Base-by-base conservation (phyloP, 23 tunicate species). In the Trididemnum miniatum region DNA sequence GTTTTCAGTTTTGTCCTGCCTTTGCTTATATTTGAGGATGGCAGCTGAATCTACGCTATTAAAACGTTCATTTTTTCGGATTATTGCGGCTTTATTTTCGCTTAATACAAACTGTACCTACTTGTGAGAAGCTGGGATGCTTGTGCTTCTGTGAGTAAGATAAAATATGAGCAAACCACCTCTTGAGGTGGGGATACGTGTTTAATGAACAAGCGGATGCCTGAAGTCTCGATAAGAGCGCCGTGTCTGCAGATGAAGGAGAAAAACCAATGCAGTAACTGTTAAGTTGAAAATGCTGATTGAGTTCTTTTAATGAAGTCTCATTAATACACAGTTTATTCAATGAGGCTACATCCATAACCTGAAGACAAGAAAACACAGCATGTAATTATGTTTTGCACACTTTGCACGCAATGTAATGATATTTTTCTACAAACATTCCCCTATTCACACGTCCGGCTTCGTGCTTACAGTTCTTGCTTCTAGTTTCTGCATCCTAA, bases 261-360 rank as follows among this genome's bases (percentile, higher is more conserved):
- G 37, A 28, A 77, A 77, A 77, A 4, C 82, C 82, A 30, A 51
- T n/a, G 7, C 18, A 77, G 54, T 77, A 77, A 54, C 82, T 77
- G 27, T 77, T 52, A 2, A 4, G 20, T 37, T 52, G 30, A 52
- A 77, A 77, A 31, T 52, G 67, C 4, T 27, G 34, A 30, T 77
- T 38, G 3, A 77, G 39, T 1, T 52, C n/a, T 31, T 77, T 77
- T 31, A 77, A 54, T 27, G 5, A 30, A 51, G 34, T 29, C 27
- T 7, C 67, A 54, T 54, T 54, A 28, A 77, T 30, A 26, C 5
- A 31, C 31, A 77, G 12, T 52, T 57, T 57, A 52, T 57, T 77
- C 26, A 77, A n/a, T 4, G 2, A 77, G 25, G 20, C 66, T 77
- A 77, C 31, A 77, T 77, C 82, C 82, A 77, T 77, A 31, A 52